A percentile compares a stretch with the other conserved stretches of the same genome.
Evolutionary conservation across 2,113 vertebrate genomes (phyloP).

Genomic region (cattle (Bos taurus)): DNA sequence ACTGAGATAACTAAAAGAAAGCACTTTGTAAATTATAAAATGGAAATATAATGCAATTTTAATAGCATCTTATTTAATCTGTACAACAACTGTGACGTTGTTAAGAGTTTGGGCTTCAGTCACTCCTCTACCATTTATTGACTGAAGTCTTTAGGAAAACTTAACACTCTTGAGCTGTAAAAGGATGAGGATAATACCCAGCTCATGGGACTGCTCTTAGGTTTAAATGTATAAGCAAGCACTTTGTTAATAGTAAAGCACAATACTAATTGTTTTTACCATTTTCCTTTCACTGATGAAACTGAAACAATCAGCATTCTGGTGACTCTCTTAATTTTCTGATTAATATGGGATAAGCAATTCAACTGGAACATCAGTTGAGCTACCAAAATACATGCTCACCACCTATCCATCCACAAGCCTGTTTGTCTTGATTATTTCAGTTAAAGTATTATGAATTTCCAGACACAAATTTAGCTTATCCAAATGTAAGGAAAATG

Average conservation of each 20-base stretch:
- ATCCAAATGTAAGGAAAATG: not conserved
- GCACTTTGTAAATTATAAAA: not conserved
- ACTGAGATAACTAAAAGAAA: conserved; percentile 8
- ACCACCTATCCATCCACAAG: not conserved
- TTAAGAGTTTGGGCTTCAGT: not conserved
- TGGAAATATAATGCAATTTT: not conserved
- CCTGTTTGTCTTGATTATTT: not conserved
- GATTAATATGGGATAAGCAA: not conserved
- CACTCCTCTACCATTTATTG: not conserved
- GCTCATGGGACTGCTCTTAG: not conserved
- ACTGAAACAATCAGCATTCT: not conserved
- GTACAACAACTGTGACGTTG: not conserved
- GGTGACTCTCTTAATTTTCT: not conserved
- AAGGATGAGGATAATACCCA: conserved; percentile 14
- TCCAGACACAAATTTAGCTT: not conserved
- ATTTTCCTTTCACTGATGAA: conserved; percentile 17
- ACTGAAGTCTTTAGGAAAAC: not conserved
- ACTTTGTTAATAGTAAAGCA: not conserved
- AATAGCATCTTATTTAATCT: not conserved
- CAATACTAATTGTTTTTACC: not conserved
- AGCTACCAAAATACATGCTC: not conserved
- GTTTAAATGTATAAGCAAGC: not conserved
- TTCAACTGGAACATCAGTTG: not conserved
- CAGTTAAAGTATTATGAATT: conserved; percentile 2
- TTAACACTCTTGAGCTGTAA: not conserved